Base-by-base conservation (phyloP, 2,113 vertebrate genomes). In the Sakesphorus luctuosus region DNA sequence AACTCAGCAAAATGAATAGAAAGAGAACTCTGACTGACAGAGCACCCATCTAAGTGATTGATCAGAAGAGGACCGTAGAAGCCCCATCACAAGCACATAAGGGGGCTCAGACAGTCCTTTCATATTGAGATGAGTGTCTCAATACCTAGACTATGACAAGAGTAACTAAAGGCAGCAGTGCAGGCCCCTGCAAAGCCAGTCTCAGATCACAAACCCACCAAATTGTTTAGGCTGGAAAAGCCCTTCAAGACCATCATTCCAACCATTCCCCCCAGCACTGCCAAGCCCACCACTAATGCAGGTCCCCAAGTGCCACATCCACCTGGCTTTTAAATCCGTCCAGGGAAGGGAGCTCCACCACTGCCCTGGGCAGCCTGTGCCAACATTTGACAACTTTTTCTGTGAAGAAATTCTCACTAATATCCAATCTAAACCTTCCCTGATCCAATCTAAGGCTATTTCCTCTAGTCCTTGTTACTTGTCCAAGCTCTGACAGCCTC, bases 81-180 rank as follows among this genome's bases (percentile, higher is more conserved):
- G 25, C 7, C 24, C 12, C 20, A 29, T 1, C 18, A 76, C 20
- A 47, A 24, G 58, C 17, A 53, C 20, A 28, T 9, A 9, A 31
- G 13, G 33, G 68, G 11, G 28, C 43, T 63, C 47, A 58, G 40
- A 8, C 13, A 92, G 28, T 46, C 18, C 47, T 62, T 62, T 35
- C 25, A 43, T 11, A 40, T 0, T 5, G 7, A 73, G 40, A 38
- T 5, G 7, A 2, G 0, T 15, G 12, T 36, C 25, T 23, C 33
- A 31, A 46, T 33, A 55, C 8, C 11, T 6, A 11, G 19, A 29
- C 5, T 10, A 18, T 1, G 19, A 50, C 18, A 53, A 13, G 4
- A 49, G 36, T 49, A 90, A 16, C 17, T 6, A 6, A 20, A 79
- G 13, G 49, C 36, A n/a, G 15, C 28, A 91, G 46, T 24, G 79